Base-by-base conservation (phyloP, 2,888 invertebrate species). In the Microctonus aethiopoides region DNA sequence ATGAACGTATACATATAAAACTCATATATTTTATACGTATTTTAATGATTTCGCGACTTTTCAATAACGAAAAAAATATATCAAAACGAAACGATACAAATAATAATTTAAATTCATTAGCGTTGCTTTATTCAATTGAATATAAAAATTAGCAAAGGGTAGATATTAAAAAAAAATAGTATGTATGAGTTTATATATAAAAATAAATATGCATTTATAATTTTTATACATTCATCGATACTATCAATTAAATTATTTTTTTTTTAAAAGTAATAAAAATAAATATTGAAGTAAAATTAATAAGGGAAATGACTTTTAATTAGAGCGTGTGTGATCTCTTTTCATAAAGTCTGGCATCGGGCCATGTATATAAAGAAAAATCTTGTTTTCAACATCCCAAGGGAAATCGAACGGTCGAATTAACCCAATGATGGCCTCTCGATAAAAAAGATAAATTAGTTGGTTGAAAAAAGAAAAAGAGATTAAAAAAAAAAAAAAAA, bases 361-460 rank as follows among this genome's bases (percentile, higher is more conserved):
- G 69, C 20, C 62, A 61, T 63, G 70, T 75, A 72, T n/a, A n/a
- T n/a, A 74, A 74, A 73, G 71, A 70, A 72, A 68, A 75, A 72
- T 72, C 68, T 64, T 65, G 67, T 72, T 74, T 74, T 68, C 61
- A 70, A 54, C 56, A 36, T 51, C 74, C 71, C 73, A 20, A 22
- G 75, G 71, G 72, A 74, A 76, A 74, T 75, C 72, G 73, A 74
- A 41, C 60, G 67, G 62, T 68, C 59, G 64, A 71, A 74, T 72
- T 70, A 71, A 57, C 60, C 39, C 36, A 41, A 59, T 24, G 46
- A 24, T 36, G 57, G 62, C 22, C 56, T 46, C 61, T 62, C 10
- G 36, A 39, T 32, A 34, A 64, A 51, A 56, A 63, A n/a, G 64
- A 61, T 69, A 59, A 64, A 61, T 59, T 64, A 69, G 64, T n/a